Percentiles rank a stretch among this genome's conserved stretches.
phyloP scores from a whole-genome alignment of 2,797 vertebrate species.

The Pseudotriccus pelzelni region DNA sequence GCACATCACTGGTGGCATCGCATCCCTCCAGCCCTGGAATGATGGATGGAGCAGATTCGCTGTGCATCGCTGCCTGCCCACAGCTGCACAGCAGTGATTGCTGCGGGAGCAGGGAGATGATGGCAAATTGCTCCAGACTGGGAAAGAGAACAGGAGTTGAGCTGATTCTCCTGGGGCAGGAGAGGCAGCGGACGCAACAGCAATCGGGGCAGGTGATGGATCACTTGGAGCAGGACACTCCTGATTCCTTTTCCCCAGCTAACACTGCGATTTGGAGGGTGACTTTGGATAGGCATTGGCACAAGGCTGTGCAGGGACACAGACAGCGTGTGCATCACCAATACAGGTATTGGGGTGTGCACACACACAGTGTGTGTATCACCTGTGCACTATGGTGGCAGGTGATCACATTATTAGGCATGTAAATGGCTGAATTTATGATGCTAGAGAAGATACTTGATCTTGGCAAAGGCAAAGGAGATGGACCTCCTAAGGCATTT shows the following conservation, averaged over 20 bases:
- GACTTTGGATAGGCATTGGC: neutral
- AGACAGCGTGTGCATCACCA: neutral
- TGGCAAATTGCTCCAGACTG: neutral
- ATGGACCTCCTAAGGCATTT: neutral
- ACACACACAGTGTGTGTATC: neutral
- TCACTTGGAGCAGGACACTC: neutral
- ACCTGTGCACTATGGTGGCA: neutral
- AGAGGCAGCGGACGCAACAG: neutral
- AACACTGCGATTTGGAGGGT: neutral
- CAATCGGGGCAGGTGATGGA: neutral
- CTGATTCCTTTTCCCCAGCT: neutral
- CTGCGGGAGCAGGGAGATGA: neutral
- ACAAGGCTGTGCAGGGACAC: neutral
- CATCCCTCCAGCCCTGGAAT: neutral
- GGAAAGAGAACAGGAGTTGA: neutral
- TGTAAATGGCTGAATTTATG: neutral
- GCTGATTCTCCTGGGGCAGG: neutral
- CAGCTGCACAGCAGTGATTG: neutral
- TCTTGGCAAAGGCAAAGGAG: neutral
- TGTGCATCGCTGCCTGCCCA: neutral
- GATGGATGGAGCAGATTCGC: neutral
- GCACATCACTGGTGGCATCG: fast-evolving
- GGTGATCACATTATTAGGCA: neutral
- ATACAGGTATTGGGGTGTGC: neutral
- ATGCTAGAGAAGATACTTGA: neutral